phyloP scores from a whole-genome alignment of 2,888 invertebrate genomes.

The Acrocyrtus sp. region DNA sequence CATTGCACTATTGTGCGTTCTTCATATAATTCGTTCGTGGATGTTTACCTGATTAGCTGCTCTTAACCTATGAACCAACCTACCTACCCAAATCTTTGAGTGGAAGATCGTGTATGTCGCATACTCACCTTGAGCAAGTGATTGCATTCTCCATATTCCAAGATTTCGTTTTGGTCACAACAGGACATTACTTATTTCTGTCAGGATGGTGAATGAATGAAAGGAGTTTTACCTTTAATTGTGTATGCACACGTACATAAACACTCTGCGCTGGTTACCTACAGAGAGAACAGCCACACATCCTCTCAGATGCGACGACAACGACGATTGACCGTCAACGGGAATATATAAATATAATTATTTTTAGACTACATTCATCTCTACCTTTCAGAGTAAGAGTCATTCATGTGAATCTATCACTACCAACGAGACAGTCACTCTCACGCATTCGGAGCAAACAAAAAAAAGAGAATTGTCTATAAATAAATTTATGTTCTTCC shows the following conservation, averaged over 20 bases:
- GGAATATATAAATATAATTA: slow-evolving; percentile 7
- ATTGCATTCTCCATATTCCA: slow-evolving; percentile 49
- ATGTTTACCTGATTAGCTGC: slow-evolving; percentile 25
- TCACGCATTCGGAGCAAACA: too few species aligned
- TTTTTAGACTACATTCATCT: too few species aligned
- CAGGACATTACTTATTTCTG: slow-evolving; percentile 30
- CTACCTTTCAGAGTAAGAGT: too few species aligned
- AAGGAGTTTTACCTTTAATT: slow-evolving; percentile 16
- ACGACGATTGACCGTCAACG: slow-evolving; percentile 32
- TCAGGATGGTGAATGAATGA: slow-evolving; percentile 13
- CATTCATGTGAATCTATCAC: too few species aligned
- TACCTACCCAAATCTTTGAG: slow-evolving; percentile 41
- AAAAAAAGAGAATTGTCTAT: too few species aligned
- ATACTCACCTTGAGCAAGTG: slow-evolving; percentile 45
- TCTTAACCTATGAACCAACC: slow-evolving; percentile 24
- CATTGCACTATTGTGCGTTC: not conserved
- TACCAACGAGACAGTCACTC: too few species aligned
- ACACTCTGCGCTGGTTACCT: not conserved
- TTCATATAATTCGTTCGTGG: too few species aligned
- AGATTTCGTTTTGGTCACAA: slow-evolving; percentile 47
- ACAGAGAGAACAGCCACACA: too few species aligned
- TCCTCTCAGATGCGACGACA: not conserved
- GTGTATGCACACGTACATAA: slow-evolving; percentile 6
- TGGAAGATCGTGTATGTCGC: too few species aligned
- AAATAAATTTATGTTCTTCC: too few species aligned